Base-by-base conservation (phyloP, 2,888 invertebrate genomes). In the Mesochorus sp. region DNA sequence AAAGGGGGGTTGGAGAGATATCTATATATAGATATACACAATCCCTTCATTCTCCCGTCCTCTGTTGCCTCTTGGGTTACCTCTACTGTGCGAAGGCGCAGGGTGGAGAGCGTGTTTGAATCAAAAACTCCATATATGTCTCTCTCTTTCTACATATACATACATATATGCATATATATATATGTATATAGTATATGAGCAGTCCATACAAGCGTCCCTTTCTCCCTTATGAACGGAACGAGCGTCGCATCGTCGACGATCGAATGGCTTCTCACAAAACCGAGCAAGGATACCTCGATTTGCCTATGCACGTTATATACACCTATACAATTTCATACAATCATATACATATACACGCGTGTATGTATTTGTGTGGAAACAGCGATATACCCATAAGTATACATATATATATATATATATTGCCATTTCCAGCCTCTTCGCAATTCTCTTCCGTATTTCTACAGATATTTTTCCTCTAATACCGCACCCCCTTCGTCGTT, bases 381-480 rank as follows among this genome's bases (percentile, higher is more conserved):
- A 39, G 39, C n/a, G 12, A 39, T 39, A 39, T 39, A n/a, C 14
- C 8, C 14, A 24, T 24, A 39, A 12, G 12, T 3, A 19, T 53
- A 53, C 49, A 39, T 34, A 68, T 39, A 44, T 59, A 5, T 49
- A 34, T 8, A 44, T 47, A 59, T 37, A 47, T 49, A 34, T 34
- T 37, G 37, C 31, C 71, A 8, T n/a, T n/a, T n/a, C n/a, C n/a
- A n/a, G n/a, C n/a, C 57, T 57, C 55, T 59, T 66, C 74, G 24
- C 62, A 57, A 70, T 70, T 78, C 70, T 74, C 70, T 64, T 59
- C 70, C 78, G 64, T 74, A 64, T 74, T 74, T 49, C 74, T 74
- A 74, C 78, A 74, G 78, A 70, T 74, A 78, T 78, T 78, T 78
- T 78, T 78, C 78, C 78, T 74, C 68, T 70, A 78, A 42, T 59